phyloP scores from a whole-genome alignment of 2,888 invertebrate genomes.

The Falcaria lacertinaria region DNA sequence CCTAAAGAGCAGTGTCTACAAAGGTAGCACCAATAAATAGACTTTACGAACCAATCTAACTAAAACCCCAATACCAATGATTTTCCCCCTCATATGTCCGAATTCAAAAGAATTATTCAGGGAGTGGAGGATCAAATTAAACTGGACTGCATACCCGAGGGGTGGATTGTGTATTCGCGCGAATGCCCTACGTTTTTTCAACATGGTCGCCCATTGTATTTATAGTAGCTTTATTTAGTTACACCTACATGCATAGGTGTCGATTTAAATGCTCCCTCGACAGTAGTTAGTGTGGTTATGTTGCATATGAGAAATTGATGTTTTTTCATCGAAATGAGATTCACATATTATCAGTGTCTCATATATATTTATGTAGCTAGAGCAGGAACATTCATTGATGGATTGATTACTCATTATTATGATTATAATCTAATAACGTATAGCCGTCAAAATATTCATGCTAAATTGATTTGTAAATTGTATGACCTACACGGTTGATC shows the following conservation, averaged over 20 bases:
- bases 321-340: background rate
- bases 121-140: constrained; percentile 14
- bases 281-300: background rate
- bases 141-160: constrained; percentile 19
- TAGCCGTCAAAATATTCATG: too few relatives aligned
- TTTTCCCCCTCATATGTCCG: constrained; percentile 5
- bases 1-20: constrained; percentile 35
- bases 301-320: background rate
- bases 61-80: constrained; percentile 15
- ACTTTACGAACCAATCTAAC: constrained; percentile 21
- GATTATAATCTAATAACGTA: too few relatives aligned
- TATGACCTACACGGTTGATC: too few relatives aligned
- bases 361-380: too few relatives aligned
- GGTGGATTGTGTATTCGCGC: constrained; percentile 40
- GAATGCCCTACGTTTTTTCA: constrained; percentile 42
- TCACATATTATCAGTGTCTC: too few relatives aligned
- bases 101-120: constrained; percentile 4
- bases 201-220: constrained; percentile 37
- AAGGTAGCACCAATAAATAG: constrained; percentile 34
- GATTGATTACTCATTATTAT: too few relatives aligned
- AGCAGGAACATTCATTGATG: too few relatives aligned
- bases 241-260: constrained; percentile 1
- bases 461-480: too few relatives aligned
- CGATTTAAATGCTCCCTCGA: background rate
- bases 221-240: constrained; percentile 17